Evolutionary conservation across 2,888 invertebrate species (phyloP).

Genomic region (Pristionchus entomophagus): DNA sequence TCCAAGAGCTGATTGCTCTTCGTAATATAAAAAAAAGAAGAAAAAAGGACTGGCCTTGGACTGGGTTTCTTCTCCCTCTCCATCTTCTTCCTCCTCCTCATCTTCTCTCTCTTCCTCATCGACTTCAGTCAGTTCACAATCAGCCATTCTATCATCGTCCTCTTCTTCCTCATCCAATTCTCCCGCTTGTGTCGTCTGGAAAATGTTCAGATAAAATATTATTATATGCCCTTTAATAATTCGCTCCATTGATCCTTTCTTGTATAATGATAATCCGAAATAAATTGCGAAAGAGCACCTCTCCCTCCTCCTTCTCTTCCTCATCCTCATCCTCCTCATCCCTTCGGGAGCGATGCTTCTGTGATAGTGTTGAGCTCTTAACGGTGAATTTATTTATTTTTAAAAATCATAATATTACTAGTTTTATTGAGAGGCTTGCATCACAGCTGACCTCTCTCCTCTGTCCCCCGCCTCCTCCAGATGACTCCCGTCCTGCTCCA

Average conservation of each 20-base stretch:
- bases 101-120: constrained; percentile 54
- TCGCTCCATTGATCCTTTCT: no score
- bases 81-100: not conserved
- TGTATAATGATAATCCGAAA: no score
- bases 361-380: not conserved
- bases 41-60: no score
- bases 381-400: not conserved
- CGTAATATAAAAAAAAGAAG: no score
- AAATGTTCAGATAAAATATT: no score
- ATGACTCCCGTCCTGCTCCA: not conserved
- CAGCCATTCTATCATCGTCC: constrained; percentile 66
- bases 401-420: no score
- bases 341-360: not conserved
- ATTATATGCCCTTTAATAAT: no score
- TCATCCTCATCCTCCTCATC: constrained; percentile 25
- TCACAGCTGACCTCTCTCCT: not conserved
- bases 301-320: not conserved
- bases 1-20: no score
- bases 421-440: no score
- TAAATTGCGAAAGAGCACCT: no score
- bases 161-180: constrained; percentile 43
- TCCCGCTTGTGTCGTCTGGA: no score
- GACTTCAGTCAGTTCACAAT: constrained; percentile 64
- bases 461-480: not conserved
- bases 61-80: not conserved